A percentile compares a stretch with the other conserved stretches of the same genome.
These are phyloP conservation scores for Caenorhabditis sp. DNA, from an alignment of 2,888 invertebrate species.

Conservation along the genomic window DNA sequence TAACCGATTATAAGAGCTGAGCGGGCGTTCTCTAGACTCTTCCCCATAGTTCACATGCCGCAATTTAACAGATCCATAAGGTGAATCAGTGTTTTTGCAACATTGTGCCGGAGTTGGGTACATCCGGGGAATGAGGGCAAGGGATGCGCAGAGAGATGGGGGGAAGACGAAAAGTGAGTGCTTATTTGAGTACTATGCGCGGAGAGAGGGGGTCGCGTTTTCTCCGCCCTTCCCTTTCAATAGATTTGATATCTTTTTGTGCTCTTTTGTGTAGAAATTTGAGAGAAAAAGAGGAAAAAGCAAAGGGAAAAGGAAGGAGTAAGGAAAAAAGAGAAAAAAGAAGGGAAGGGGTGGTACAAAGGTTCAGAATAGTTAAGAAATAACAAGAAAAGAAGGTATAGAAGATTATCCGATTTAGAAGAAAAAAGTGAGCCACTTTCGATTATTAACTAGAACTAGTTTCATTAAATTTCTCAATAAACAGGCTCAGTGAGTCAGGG, in stretches of 20 bases:
- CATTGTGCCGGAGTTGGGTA: slow-evolving; percentile 30
- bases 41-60: slow-evolving; percentile 53
- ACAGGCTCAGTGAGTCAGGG: too few relatives aligned
- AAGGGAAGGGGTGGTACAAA: background rate
- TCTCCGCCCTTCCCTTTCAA: slow-evolving; percentile 17
- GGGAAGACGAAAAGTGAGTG: slow-evolving; percentile 40
- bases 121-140: background rate
- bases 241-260: slow-evolving; percentile 52
- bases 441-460: too few relatives aligned
- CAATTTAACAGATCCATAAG: slow-evolving; percentile 50
- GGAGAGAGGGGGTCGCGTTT: slow-evolving; percentile 19
- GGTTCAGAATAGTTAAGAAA: background rate
- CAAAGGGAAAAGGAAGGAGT: background rate
- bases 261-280: slow-evolving; percentile 35
- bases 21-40: slow-evolving; percentile 27
- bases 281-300: background rate
- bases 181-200: slow-evolving; percentile 58
- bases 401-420: too few relatives aligned
- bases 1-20: slow-evolving; percentile 54
- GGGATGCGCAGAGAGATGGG: slow-evolving; percentile 21
- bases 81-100: slow-evolving; percentile 48
- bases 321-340: background rate
- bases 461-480: too few relatives aligned
- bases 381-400: background rate
- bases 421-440: too few relatives aligned